Evolutionary conservation across 2,888 invertebrate species (phyloP).

Genomic region (Terebella lapidaria): DNA sequence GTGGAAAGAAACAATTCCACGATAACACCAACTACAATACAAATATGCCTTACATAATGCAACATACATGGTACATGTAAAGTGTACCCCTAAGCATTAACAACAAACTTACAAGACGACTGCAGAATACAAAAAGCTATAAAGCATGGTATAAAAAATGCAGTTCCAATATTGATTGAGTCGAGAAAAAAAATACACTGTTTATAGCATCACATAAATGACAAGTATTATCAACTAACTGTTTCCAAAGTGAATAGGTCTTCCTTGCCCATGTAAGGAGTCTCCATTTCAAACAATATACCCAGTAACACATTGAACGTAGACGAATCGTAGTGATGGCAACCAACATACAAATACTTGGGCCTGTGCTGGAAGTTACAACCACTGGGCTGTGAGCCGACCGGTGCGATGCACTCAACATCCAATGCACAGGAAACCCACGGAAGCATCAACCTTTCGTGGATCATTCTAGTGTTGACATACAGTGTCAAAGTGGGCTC

Average conservation of each 20-base stretch:
- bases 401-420: conserved; percentile 84
- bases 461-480: conserved; percentile 65
- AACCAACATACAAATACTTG: conserved; percentile 89
- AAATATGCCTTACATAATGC: no score
- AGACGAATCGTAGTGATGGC: conserved; percentile 87
- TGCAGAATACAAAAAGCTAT: no score
- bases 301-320: conserved; percentile 86
- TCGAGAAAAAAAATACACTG: no score
- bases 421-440: conserved; percentile 90
- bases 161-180: no score
- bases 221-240: no score
- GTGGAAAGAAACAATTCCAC: no score
- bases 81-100: no score
- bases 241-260: conserved; percentile 1
- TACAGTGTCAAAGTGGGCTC: conserved; percentile 61
- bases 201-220: no score
- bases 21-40: no score
- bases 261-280: conserved; percentile 11
- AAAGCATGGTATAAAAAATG: no score
- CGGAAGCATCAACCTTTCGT: conserved; percentile 70
- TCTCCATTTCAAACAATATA: conserved; percentile 63
- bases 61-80: no score
- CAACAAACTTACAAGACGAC: no score
- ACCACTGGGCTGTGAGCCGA: conserved; percentile 75
- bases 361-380: conserved; percentile 91